phyloP scores from a whole-genome alignment of 2,888 invertebrate species.

The Caenorhabditis sinica region DNA sequence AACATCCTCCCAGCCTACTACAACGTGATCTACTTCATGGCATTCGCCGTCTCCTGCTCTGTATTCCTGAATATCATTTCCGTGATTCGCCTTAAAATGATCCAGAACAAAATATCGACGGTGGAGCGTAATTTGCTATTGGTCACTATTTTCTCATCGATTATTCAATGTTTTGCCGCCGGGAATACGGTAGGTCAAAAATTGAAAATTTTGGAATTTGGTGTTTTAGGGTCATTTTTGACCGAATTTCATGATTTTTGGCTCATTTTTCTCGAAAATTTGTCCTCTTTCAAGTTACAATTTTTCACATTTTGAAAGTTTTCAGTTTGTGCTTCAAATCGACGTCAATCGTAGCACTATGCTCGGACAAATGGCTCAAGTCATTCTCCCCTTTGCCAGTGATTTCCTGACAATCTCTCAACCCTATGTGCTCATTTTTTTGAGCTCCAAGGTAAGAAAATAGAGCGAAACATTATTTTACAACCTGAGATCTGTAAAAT shows the following conservation, averaged over 20 bases:
- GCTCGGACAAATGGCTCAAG: slow-evolving; percentile 35
- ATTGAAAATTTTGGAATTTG: too few species aligned
- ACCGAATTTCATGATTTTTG: slow-evolving; percentile 4
- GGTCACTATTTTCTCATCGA: slow-evolving; percentile 34
- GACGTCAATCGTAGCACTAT: slow-evolving; percentile 19
- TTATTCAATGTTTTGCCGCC: slow-evolving; percentile 45
- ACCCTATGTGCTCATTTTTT: slow-evolving; percentile 36
- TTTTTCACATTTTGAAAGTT: neutral
- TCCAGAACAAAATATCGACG: slow-evolving; percentile 26
- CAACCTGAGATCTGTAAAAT: too few species aligned
- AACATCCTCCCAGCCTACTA: slow-evolving; percentile 48
- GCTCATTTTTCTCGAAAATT: neutral
- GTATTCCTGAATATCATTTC: slow-evolving; percentile 20
- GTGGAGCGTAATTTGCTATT: slow-evolving; percentile 46
- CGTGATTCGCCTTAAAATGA: slow-evolving; percentile 44
- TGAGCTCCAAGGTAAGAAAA: slow-evolving; percentile 43
- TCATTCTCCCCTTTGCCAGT: slow-evolving; percentile 50
- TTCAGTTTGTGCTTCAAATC: slow-evolving; percentile 50
- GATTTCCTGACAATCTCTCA: slow-evolving; percentile 50
- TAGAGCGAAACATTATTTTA: neutral
- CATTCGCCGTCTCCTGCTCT: slow-evolving; percentile 23
- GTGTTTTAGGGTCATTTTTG: neutral
- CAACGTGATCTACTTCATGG: slow-evolving; percentile 52
- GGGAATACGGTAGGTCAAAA: slow-evolving; percentile 39
- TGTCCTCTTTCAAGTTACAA: too few species aligned